These are phyloP conservation scores for Gambusia affinis DNA, from an alignment of 2,113 vertebrate genomes.

Conservation along the genomic window DNA sequence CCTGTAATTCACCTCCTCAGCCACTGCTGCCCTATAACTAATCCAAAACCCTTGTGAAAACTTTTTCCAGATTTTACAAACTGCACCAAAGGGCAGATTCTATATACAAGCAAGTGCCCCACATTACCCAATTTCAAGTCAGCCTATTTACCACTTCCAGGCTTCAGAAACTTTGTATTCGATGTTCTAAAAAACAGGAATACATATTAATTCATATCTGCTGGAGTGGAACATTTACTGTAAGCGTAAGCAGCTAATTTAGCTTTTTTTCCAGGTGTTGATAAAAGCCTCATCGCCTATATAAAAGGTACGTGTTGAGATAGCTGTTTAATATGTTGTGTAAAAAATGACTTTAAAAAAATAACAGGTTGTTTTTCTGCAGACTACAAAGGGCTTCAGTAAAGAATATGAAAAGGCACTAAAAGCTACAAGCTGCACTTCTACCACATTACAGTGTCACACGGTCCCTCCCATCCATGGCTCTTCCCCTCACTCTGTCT, in stretches of 20 bases:
- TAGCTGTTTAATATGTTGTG: background rate
- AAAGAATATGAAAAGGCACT: slow-evolving; percentile 36
- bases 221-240: background rate
- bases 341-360: background rate
- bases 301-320: background rate
- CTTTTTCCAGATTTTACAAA: no score
- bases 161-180: background rate
- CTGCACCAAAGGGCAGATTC: no score
- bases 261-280: background rate
- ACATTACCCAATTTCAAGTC: background rate
- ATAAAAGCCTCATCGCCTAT: background rate
- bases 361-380: background rate
- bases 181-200: background rate
- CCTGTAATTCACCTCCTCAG: no score
- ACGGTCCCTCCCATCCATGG: background rate
- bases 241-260: background rate
- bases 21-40: no score
- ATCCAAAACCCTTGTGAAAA: no score
- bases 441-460: slow-evolving; percentile 39
- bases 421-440: slow-evolving; percentile 38
- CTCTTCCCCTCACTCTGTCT: background rate
- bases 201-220: background rate
- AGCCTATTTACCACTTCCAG: background rate
- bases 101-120: no score
- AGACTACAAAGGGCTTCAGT: background rate